phyloP scores from a whole-genome alignment of 2,113 vertebrate genomes.

The Platanista minor region DNA sequence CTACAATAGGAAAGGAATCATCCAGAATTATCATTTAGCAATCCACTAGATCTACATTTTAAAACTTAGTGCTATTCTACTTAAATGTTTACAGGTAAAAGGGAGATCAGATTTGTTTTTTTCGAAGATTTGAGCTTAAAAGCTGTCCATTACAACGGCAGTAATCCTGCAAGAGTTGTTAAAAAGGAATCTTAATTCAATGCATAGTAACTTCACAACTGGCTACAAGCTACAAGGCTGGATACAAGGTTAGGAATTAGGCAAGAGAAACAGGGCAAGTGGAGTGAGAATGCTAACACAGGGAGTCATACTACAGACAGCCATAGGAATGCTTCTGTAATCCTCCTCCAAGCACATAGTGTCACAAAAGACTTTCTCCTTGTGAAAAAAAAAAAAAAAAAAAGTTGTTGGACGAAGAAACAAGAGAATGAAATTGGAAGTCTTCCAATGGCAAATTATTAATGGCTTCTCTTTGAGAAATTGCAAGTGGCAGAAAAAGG shows the following conservation, averaged over 20 bases:
- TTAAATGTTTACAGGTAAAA: slow-evolving; percentile 10
- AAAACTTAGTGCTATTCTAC: background rate
- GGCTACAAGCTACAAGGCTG: background rate
- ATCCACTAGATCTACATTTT: background rate
- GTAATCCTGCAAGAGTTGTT: background rate
- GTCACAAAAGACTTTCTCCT: slow-evolving; percentile 39
- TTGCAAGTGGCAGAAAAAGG: slow-evolving; percentile 68
- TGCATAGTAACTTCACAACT: background rate
- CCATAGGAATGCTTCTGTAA: background rate
- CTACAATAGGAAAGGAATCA: background rate
- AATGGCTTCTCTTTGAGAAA: slow-evolving; percentile 72
- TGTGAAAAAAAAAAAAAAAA: background rate
- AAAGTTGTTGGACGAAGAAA: slow-evolving; percentile 59
- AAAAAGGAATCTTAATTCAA: background rate
- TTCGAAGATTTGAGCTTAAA: background rate
- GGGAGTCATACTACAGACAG: background rate
- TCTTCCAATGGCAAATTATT: slow-evolving; percentile 73
- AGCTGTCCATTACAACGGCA: background rate
- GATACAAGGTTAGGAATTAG: background rate
- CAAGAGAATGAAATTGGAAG: slow-evolving; percentile 59
- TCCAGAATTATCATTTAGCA: background rate
- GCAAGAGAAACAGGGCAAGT: slow-evolving; percentile 7
- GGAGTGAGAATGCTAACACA: background rate
- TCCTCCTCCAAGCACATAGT: background rate
- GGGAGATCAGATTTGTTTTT: background rate